Percentiles rank a stretch among this genome's conserved stretches.
Conservation (phyloP, 1,140 invertebrate genomes). For the Nautilus pompilius region DNA sequence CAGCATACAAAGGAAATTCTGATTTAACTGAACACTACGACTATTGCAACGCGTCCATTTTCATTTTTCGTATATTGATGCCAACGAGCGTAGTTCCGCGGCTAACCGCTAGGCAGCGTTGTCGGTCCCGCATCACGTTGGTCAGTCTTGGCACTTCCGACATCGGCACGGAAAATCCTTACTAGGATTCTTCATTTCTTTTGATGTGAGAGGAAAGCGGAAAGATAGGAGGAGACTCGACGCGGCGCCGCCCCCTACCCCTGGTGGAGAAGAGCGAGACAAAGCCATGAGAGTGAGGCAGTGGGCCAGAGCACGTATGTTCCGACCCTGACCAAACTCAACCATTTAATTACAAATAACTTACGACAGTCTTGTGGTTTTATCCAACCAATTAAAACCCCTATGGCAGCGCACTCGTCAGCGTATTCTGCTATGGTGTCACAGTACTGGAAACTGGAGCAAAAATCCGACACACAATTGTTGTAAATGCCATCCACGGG, state of each 20-base stretch:
- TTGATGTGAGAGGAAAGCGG: neutral
- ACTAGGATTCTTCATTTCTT: neutral
- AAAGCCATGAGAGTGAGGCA: neutral
- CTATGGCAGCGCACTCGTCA: constrained; percentile 70
- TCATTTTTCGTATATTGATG: too few relatives aligned
- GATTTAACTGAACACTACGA: too few relatives aligned
- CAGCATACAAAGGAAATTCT: too few relatives aligned
- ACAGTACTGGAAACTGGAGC: too few relatives aligned
- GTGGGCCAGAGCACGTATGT: neutral
- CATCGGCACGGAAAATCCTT: neutral
- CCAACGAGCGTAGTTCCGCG: too few relatives aligned
- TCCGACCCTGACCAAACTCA: neutral
- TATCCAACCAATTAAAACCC: constrained; percentile 73
- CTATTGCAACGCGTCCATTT: too few relatives aligned
- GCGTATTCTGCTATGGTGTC: constrained; percentile 77
- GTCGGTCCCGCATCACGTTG: too few relatives aligned
- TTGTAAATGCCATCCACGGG: too few relatives aligned
- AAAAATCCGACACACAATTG: too few relatives aligned
- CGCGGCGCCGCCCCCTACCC: neutral
- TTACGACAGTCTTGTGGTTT: constrained; percentile 71
- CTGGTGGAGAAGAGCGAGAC: too few relatives aligned
- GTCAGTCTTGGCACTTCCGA: too few relatives aligned
- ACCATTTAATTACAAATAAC: constrained; percentile 11
- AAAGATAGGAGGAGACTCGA: neutral
- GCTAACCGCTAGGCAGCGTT: too few relatives aligned